These are phyloP conservation scores for Neelides sp. DNA, from an alignment of 1,140 invertebrate species.

Conservation along the genomic window DNA sequence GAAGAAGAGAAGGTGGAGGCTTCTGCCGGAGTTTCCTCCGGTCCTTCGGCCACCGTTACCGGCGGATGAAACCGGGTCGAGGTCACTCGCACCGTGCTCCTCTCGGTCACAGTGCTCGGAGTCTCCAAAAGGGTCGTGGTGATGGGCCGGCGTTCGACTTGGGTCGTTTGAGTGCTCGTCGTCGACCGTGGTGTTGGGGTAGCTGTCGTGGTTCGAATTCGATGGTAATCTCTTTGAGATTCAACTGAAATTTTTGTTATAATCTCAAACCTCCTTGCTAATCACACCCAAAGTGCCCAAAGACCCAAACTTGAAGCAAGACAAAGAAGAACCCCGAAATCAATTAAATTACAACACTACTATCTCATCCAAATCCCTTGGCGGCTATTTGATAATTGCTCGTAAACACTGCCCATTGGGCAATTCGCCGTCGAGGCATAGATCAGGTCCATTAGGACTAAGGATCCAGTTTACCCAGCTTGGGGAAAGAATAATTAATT, in stretches of 20 bases:
- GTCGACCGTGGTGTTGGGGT: conserved; percentile 35
- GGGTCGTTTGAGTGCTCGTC: conserved; percentile 18
- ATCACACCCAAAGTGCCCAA: neutral
- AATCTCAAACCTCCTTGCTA: neutral
- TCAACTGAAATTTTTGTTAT: conserved; percentile 48
- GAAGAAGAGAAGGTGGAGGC: too few species aligned
- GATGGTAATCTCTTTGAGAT: conserved; percentile 74
- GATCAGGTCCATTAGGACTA: too few species aligned
- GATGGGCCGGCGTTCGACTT: conserved; percentile 12
- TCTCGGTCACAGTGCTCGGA: neutral
- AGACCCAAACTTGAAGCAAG: too few species aligned
- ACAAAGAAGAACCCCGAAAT: too few species aligned
- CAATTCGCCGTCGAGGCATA: too few species aligned
- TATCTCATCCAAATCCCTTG: too few species aligned
- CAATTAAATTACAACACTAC: too few species aligned
- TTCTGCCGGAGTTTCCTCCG: neutral
- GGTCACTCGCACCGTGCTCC: conserved; percentile 1
- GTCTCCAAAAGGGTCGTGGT: neutral
- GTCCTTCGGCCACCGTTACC: neutral
- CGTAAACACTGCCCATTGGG: too few species aligned
- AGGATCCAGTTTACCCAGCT: too few species aligned
- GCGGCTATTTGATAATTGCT: too few species aligned
- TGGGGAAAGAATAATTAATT: too few species aligned
- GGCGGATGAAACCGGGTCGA: neutral
- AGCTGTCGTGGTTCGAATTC: conserved; percentile 44